phyloP scores from a whole-genome alignment of 2,797 vertebrate species.

The Trachurus trachurus region DNA sequence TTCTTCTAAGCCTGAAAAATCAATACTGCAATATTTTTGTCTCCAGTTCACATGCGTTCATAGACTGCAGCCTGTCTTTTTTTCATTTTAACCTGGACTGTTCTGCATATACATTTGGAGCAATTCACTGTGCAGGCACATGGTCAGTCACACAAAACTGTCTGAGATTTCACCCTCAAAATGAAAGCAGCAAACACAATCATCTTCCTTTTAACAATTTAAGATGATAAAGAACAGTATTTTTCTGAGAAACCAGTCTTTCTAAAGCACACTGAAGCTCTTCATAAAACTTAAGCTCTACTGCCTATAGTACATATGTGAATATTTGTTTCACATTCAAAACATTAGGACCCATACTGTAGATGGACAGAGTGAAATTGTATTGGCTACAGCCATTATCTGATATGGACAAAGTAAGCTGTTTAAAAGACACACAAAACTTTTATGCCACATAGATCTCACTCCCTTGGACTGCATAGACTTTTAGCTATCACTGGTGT shows the following conservation, averaged over 20 bases:
- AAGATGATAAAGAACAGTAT: not conserved
- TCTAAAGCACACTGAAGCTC: not conserved
- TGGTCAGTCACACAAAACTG: not conserved
- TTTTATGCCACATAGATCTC: not conserved
- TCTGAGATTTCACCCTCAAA: not conserved
- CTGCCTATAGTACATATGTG: not conserved
- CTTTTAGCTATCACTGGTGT: not conserved
- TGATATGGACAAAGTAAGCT: not conserved
- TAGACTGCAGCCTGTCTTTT: not conserved
- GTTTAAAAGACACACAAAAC: not conserved
- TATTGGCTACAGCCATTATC: not conserved
- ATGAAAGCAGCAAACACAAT: not conserved
- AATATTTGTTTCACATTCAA: not conserved
- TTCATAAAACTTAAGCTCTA: too few relatives aligned
- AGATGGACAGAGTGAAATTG: too few relatives aligned
- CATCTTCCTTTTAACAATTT: not conserved
- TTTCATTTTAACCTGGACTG: not conserved
- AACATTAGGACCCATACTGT: not conserved
- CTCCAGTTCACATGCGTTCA: not conserved
- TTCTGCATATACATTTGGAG: not conserved
- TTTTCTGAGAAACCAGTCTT: not conserved
- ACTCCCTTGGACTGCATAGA: not conserved
- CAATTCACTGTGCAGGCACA: not conserved
- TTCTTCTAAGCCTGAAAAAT: conserved; percentile 29
- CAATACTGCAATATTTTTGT: conserved; percentile 5